Evolutionary conservation across 2,888 invertebrate genomes (phyloP), one percentile per base, ranked within the genome.

Genomic region (Platycheirus albimanus): DNA sequence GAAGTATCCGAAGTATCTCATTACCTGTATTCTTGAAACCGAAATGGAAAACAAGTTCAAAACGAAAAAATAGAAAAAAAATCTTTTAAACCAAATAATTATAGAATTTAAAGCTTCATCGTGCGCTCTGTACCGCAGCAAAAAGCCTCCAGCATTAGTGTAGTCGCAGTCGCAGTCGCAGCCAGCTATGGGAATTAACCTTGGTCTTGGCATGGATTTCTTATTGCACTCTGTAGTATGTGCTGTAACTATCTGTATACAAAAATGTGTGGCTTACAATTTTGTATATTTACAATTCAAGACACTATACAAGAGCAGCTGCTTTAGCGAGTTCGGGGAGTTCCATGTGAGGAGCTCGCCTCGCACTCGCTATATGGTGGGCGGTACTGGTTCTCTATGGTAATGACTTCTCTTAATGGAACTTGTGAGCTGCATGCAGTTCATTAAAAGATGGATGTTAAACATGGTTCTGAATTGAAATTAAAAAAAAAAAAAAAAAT

Each of bases 191-290:
- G 61, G 75, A 84, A 84, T 74, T 76, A 80, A 80, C 84, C 84
- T 84, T 84, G 84, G 84, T 80, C 84, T 84, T 84, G 84, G 84
- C 84, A 80, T 80, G 80, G 75, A 80, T 84, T 80, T 84, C 78
- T 72, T 67, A 72, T 36, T 66, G 54, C 15, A 69, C 45, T 61
- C 17, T 43, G 17, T 47, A 58, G n/a, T n/a, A n/a, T n/a, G n/a
- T 33, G 36, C 54, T 76, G 80, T 47, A 71, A 71, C 56, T 61
- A 54, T 49, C 64, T 49, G 72, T 63, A 20, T 43, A 66, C 63
- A 83, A 67, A 78, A 24, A 3, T 4, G 5, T 64, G 72, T 56
- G 69, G 36, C 13, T 79, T 74, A 69, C 79, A 75, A 69, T 69
- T 69, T 79, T 75, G 79, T 54, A n/a, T n/a, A n/a, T 38, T 69